Conservation (phyloP, 2,113 vertebrate species). For the Prinia subflava region DNA sequence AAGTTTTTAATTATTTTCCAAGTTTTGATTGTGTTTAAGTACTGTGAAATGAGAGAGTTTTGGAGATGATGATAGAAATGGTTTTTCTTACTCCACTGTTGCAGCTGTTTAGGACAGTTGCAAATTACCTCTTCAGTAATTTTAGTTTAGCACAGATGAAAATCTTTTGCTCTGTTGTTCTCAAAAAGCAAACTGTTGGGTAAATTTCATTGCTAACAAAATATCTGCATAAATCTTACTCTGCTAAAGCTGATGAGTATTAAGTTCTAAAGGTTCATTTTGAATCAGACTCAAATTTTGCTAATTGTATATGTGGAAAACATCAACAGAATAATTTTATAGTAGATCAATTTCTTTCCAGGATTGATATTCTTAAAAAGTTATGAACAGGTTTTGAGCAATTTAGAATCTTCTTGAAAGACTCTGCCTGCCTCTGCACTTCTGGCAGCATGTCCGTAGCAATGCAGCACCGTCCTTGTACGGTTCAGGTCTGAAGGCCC, state of each 20-base stretch:
- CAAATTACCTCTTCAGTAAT: not conserved
- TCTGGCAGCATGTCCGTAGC: accelerated
- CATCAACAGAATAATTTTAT: not conserved
- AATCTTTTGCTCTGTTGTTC: not conserved
- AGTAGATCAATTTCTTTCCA: not conserved
- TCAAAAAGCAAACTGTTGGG: not conserved
- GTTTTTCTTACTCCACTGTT: not conserved
- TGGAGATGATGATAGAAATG: not conserved
- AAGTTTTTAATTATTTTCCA: not conserved
- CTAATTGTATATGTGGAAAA: not conserved
- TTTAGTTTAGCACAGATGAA: not conserved
- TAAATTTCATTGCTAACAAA: not conserved
- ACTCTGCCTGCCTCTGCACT: not conserved
- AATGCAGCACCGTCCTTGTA: not conserved
- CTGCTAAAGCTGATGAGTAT: not conserved
- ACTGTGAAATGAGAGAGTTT: not conserved
- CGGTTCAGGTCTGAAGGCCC: not conserved
- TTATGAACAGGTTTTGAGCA: not conserved
- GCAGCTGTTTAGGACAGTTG: not conserved
- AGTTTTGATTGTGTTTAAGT: not conserved
- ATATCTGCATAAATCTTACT: not conserved
- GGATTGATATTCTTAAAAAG: not conserved
- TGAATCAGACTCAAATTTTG: not conserved
- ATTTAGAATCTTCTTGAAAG: not conserved
- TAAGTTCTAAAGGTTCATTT: not conserved